Evolutionary conservation across 2,797 vertebrate genomes (phyloP).

Genomic region (Acanthurus lineatus): DNA sequence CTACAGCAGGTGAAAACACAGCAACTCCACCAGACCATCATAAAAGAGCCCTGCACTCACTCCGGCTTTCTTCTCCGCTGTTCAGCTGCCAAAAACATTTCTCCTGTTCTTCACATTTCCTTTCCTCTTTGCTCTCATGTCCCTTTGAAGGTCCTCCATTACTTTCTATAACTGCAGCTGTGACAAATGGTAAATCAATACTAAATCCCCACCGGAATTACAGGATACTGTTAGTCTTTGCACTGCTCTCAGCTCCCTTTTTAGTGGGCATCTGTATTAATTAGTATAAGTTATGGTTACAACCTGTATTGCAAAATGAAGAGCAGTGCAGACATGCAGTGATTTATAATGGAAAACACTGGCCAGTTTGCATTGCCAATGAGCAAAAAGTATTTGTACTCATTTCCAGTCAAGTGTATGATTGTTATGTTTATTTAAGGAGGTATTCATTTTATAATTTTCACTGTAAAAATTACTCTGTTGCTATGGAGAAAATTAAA

Average conservation of each 20-base stretch:
- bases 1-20: conserved; percentile 70
- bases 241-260: conserved; percentile 31
- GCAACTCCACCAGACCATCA: conserved; percentile 84
- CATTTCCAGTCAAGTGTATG: conserved; percentile 69
- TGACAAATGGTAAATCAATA: conserved; percentile 74
- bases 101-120: conserved; percentile 25
- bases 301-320: conserved; percentile 54
- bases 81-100: conserved; percentile 6
- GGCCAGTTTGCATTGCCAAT: conserved; percentile 65
- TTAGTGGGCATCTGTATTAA: conserved; percentile 54
- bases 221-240: conserved; percentile 30
- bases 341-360: conserved; percentile 80
- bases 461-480: conserved; percentile 31
- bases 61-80: conserved; percentile 50
- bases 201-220: conserved; percentile 48
- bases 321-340: conserved; percentile 46
- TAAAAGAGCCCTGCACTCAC: conserved; percentile 59
- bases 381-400: conserved; percentile 69
- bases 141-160: conserved; percentile 56
- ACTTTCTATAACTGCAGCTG: conserved; percentile 62
- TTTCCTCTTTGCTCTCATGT: conserved; percentile 10
- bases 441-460: conserved; percentile 63
- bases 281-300: conserved; percentile 47
- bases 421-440: conserved; percentile 67
- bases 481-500: conserved; percentile 39